Conservation (phyloP, 2,888 invertebrate species). For the Drosophila affinis region DNA sequence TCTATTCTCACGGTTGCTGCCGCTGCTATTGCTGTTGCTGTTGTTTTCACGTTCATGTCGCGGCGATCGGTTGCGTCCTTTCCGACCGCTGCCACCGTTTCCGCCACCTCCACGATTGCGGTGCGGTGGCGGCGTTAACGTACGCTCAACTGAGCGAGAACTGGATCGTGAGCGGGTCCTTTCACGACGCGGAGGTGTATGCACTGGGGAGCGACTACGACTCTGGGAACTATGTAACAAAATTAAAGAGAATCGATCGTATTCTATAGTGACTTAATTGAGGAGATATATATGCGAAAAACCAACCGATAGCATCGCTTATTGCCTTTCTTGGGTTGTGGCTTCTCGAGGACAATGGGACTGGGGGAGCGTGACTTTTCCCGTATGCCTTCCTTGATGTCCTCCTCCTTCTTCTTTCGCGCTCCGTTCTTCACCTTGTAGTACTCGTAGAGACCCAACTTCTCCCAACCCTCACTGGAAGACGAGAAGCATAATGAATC, state of each 20-base stretch:
- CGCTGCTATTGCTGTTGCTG: constrained; percentile 78
- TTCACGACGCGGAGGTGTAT: constrained; percentile 84
- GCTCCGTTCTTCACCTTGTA: constrained; percentile 98
- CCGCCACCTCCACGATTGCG: constrained; percentile 45
- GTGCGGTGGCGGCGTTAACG: constrained; percentile 57
- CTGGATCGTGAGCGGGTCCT: constrained; percentile 84
- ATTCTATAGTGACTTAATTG: background rate
- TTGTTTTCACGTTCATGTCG: constrained; percentile 81
- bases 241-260: background rate
- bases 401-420: constrained; percentile 93
- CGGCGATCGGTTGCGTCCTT: constrained; percentile 82
- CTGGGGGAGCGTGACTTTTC: constrained; percentile 91
- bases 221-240: constrained; percentile 83
- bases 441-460: constrained; percentile 98
- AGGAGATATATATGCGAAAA: background rate
- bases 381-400: constrained; percentile 89
- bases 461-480: constrained; percentile 98
- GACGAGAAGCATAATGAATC: background rate
- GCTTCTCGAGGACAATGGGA: constrained; percentile 89
- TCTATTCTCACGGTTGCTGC: constrained; percentile 79
- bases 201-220: constrained; percentile 85
- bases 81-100: constrained; percentile 81
- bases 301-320: constrained; percentile 88
- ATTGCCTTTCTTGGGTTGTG: constrained; percentile 85
- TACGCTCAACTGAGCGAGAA: constrained; percentile 82